phyloP scores from a whole-genome alignment of 2,113 vertebrate genomes.

The Himantopus leucocephalus region DNA sequence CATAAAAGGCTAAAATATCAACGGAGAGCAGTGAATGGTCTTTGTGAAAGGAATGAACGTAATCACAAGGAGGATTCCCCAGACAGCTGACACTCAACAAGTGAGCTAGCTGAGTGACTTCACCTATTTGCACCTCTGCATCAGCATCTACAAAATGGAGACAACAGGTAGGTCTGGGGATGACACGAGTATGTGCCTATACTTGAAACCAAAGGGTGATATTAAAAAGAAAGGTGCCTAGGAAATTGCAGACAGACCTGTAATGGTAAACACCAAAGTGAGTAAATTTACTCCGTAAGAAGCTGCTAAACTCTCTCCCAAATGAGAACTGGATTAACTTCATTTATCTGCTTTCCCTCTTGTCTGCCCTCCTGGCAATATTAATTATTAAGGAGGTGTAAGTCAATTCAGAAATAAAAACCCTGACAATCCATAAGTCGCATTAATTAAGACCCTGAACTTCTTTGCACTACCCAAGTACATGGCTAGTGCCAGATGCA shows the following conservation, averaged over 20 bases:
- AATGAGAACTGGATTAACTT: background rate
- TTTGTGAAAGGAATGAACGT: background rate
- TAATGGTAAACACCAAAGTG: background rate
- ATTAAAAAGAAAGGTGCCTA: background rate
- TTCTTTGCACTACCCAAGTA: background rate
- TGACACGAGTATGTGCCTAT: background rate
- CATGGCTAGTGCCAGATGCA: background rate
- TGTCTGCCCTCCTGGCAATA: background rate
- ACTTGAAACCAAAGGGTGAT: background rate
- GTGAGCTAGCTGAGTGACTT: background rate
- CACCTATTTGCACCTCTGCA: background rate
- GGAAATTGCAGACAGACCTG: background rate
- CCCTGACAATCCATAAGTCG: background rate
- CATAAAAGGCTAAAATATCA: background rate
- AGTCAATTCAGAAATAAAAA: background rate
- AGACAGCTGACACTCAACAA: background rate
- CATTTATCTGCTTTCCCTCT: background rate
- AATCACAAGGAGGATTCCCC: background rate
- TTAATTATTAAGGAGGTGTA: constrained; percentile 13
- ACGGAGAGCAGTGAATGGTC: background rate
- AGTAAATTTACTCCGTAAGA: background rate
- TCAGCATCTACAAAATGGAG: background rate
- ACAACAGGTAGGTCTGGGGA: background rate
- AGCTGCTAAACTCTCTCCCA: background rate
- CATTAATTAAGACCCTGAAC: background rate